Evolutionary conservation across 30 jellyfish, hydroid and myxozoan species (phyloP).

Genomic region (Aurelia sp.): DNA sequence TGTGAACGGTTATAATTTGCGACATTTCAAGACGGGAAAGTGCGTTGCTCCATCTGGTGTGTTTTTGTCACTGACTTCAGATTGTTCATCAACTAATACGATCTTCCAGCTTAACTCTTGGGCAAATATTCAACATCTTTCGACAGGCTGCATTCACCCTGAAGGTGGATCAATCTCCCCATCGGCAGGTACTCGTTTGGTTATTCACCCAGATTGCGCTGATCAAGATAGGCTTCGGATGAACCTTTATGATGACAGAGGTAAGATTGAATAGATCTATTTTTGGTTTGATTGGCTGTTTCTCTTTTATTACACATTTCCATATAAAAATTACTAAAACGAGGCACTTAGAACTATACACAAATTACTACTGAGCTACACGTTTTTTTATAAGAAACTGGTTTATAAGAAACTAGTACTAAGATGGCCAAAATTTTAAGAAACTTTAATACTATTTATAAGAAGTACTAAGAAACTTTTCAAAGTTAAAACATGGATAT

Average conservation of each 20-base stretch:
- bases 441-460: no score
- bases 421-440: no score
- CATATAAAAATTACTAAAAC: no score
- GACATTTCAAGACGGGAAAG: slow-evolving; percentile 35
- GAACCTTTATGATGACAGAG: not conserved
- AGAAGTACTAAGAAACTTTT: no score
- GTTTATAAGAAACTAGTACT: no score
- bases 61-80: slow-evolving; percentile 2
- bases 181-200: not conserved
- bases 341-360: no score
- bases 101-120: not conserved
- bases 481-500: no score
- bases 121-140: not conserved
- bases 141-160: not conserved
- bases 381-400: no score
- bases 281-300: no score
- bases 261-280: not conserved
- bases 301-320: no score
- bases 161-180: not conserved
- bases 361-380: no score
- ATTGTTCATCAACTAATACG: slow-evolving; percentile 31
- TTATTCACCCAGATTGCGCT: not conserved
- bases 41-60: slow-evolving; percentile 9
- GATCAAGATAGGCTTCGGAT: not conserved
- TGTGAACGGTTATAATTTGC: slow-evolving; percentile 3